Percentiles rank a stretch among this genome's conserved stretches.
phyloP scores from a whole-genome alignment of 2,113 vertebrate species.

The Notarius quadriscutis region DNA sequence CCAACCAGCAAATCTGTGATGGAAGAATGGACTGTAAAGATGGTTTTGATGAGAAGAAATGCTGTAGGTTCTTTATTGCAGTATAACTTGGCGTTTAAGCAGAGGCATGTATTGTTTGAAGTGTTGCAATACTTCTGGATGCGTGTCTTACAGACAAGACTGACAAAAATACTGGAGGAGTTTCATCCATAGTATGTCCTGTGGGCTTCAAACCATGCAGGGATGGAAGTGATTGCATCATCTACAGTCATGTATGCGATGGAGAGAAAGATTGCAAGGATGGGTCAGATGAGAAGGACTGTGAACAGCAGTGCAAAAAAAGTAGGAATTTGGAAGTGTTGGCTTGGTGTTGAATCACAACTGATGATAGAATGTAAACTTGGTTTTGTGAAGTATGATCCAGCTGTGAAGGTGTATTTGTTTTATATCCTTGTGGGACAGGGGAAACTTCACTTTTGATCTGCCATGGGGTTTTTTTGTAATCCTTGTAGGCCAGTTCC shows the following conservation, averaged over 20 bases:
- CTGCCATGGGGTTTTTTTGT: neutral
- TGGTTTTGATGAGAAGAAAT: slow-evolving; percentile 75
- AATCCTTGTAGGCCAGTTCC: slow-evolving; percentile 24
- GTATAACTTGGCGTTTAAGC: neutral
- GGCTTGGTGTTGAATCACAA: neutral
- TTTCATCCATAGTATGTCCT: slow-evolving; percentile 56
- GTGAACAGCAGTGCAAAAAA: slow-evolving; percentile 61
- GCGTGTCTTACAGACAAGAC: neutral
- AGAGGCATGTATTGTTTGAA: neutral
- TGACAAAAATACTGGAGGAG: neutral
- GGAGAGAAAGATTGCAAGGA: slow-evolving; percentile 80
- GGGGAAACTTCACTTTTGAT: too few species aligned
- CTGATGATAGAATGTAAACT: neutral
- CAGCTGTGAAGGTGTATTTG: too few species aligned
- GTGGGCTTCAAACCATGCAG: slow-evolving; percentile 66
- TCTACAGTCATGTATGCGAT: slow-evolving; percentile 76
- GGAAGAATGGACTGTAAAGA: slow-evolving; percentile 80
- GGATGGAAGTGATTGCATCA: slow-evolving; percentile 74
- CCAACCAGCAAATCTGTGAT: slow-evolving; percentile 75
- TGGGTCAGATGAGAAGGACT: slow-evolving; percentile 76
- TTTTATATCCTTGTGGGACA: too few species aligned
- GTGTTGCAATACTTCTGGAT: neutral
- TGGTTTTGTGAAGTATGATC: neutral
- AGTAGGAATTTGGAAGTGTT: slow-evolving; percentile 56
- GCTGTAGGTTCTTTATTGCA: slow-evolving; percentile 3